Evolutionary conservation across 1,140 invertebrate species (phyloP), one percentile per base, ranked within the genome.

Genomic region (Bombus ignitus): DNA sequence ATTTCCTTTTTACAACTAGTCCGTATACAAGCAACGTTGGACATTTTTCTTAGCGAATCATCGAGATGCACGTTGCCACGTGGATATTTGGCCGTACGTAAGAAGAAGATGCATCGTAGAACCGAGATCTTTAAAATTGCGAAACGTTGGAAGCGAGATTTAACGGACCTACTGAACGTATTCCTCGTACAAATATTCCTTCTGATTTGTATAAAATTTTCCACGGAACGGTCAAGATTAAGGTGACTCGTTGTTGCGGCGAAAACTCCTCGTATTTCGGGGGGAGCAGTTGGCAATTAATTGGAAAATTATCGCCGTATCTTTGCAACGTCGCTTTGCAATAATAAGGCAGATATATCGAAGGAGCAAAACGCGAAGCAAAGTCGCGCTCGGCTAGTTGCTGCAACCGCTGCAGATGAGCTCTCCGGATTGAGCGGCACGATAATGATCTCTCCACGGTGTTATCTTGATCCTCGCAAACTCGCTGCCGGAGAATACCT

Each of bases 271-370:
- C 18, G 47, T 8, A 8, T 6, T 59, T 3, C 2, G 35, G 57
- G 3, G 62, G 8, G 9, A 66, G 37, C 32, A 18, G 28, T 62
- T 3, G 44, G 57, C 25, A 32, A 39, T 82, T 82, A 82, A 75
- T 82, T 82, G 72, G 59, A 37, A 66, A 53, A 47, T 75, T 83
- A 83, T 82, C 81, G n/a, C 59, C 32, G 57, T 32, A 82, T 83
- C 81, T 39, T 44, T 15, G n/a, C 72, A 75, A 18, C 32, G 72
- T 53, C 75, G 72, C 28, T 44, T 28, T 2, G 47, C 18, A 0
- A 32, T 73, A 75, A 75, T 75, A 75, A 83, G 57, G 57, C 57
- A n/a, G 57, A 82, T 82, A 82, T n/a, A 82, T 82, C 53, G 80
- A 32, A 15, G 70, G 6, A 44, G 70, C 39, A 35, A 25, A 42